These are phyloP conservation scores for Nesogale talazaci DNA, from an alignment of 2,113 vertebrate species.

Conservation along the genomic window DNA sequence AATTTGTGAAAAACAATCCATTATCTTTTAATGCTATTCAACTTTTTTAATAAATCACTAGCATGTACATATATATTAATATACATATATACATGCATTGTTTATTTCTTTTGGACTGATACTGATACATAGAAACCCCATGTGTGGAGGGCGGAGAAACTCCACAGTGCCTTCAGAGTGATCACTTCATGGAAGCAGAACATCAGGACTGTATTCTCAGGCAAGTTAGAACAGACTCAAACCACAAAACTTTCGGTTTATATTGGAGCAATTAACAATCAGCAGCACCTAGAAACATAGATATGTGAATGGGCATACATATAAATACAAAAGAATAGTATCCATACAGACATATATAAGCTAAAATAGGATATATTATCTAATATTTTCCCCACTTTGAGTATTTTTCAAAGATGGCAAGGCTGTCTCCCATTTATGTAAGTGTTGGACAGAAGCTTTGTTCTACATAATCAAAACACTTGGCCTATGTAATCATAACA, in stretches of 20 bases:
- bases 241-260: not conserved
- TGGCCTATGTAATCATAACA: constrained; percentile 57
- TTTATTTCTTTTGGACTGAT: too few species aligned
- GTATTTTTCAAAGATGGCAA: not conserved
- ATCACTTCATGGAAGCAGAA: not conserved
- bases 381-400: not conserved
- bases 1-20: too few species aligned
- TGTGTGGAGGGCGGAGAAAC: not conserved
- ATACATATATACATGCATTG: too few species aligned
- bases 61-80: not conserved
- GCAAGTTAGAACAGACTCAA: not conserved
- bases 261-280: not conserved
- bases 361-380: not conserved
- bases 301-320: not conserved
- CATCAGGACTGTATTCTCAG: not conserved
- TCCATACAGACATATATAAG: not conserved
- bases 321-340: not conserved
- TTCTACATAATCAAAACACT: not conserved
- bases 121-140: not conserved
- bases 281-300: not conserved
- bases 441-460: not conserved
- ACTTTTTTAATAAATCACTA: too few species aligned
- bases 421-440: not conserved
- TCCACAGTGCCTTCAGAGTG: not conserved
- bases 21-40: too few species aligned